A percentile compares a stretch with the other conserved stretches of the same genome.
Conservation (phyloP, 2,797 vertebrate species). For the Scolopax bukidnonensis region DNA sequence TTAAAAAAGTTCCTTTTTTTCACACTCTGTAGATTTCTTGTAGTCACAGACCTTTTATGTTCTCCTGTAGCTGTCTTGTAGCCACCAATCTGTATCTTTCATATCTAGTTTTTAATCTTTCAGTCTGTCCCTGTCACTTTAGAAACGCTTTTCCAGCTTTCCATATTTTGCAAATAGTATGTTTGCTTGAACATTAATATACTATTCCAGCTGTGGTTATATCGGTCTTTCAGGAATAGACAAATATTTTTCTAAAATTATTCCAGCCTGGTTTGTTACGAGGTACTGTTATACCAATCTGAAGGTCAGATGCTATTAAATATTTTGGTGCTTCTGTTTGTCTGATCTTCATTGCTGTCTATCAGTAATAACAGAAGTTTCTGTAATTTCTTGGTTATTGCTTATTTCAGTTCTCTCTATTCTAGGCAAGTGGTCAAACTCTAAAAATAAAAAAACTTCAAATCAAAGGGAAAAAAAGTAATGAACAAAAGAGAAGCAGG, state of each 20-base stretch:
- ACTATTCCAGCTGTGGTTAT: not conserved
- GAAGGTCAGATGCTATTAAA: not conserved
- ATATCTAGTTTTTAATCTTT: not conserved
- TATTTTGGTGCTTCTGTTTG: not conserved
- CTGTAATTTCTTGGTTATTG: not conserved
- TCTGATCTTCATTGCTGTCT: not conserved
- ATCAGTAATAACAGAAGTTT: not conserved
- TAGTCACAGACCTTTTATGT: not conserved
- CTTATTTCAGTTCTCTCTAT: conserved; percentile 39
- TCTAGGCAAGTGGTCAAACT: conserved; percentile 92
- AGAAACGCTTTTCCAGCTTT: not conserved
- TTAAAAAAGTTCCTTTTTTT: not conserved
- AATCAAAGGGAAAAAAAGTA: conserved; percentile 87
- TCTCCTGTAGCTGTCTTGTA: not conserved
- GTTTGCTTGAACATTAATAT: not conserved
- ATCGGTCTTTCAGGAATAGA: not conserved
- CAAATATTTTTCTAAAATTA: not conserved
- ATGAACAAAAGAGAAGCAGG: conserved; percentile 85
- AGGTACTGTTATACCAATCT: not conserved
- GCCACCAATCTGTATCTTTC: not conserved
- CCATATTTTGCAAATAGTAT: not conserved
- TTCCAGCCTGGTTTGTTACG: not conserved
- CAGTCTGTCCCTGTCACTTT: not conserved
- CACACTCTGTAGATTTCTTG: not conserved
- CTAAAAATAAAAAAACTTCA: conserved; percentile 86